Evolutionary conservation across 2,113 vertebrate genomes (phyloP), one percentile per base, ranked within the genome.

Genomic region (Nymphicus hollandicus): DNA sequence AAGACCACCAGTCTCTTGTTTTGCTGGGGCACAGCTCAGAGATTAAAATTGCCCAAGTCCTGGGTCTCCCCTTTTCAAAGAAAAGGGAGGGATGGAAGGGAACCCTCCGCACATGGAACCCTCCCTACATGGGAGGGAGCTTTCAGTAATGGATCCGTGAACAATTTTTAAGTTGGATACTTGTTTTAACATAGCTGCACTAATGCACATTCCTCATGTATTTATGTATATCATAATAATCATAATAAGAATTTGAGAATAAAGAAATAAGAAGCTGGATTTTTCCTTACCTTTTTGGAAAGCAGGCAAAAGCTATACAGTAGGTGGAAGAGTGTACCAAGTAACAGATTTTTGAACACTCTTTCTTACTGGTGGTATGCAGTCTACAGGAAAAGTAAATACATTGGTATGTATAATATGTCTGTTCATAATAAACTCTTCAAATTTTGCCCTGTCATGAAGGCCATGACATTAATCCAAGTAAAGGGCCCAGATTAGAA

Each of bases 261-360:
- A 56, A 92, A 88, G 64, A 11, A 96, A 83, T 60, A 97, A 96
- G 89, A 97, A 97, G 95, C 91, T 96, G 25, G 71, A 89, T 93
- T 71, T 68, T 94, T 93, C 96, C 98, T 98, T 98, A 98, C 98
- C 98, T 98, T 98, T 88, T 94, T 74, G 69, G 95, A 95, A 97
- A 97, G 98, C 98, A 98, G 98, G 97, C 98, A 98, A 98, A 97
- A 98, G 98, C 98, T 98, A 98, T 97, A 97, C 98, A 98, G 98
- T 98, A 97, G 98, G 98, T 98, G 98, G 98, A 78, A 98, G 98
- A 98, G 98, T 98, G 97, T 98, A 98, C 98, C 98, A 98, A 98
- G 98, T 98, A 95, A 98, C 98, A 98, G 98, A 98, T 86, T 98
- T 98, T 98, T 98, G 97, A 98, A 98, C 98, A 98, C 98, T 98